Conservation (phyloP, 2,888 invertebrate species). For the Carpatolechia fugitivella region DNA sequence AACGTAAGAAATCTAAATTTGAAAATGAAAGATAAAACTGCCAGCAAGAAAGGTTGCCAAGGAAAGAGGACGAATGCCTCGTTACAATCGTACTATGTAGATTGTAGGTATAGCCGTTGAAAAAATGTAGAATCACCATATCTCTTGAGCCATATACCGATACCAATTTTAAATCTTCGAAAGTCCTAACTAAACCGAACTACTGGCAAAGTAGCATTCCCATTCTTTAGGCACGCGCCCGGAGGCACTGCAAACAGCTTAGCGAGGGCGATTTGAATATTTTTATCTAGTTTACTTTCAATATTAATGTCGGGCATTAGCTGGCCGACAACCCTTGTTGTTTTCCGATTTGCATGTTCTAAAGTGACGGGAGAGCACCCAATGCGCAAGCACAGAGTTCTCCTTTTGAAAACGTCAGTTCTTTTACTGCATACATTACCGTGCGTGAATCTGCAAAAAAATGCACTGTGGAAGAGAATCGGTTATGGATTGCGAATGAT, state of each 20-base stretch:
- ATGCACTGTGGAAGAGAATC: background rate
- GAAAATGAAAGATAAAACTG: no score
- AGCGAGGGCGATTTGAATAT: slow-evolving; percentile 52
- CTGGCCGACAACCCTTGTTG: slow-evolving; percentile 73
- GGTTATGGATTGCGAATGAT: background rate
- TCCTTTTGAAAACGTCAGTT: background rate
- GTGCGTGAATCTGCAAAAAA: background rate
- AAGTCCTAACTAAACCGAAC: background rate
- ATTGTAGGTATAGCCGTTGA: no score
- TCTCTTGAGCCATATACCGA: background rate
- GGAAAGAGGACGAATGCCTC: no score
- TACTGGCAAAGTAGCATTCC: slow-evolving; percentile 9
- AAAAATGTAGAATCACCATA: no score
- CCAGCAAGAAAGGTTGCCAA: no score
- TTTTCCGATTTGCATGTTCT: slow-evolving; percentile 65
- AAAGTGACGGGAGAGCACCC: slow-evolving; percentile 37
- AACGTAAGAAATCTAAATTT: no score
- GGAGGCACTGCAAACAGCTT: slow-evolving; percentile 31
- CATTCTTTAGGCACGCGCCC: slow-evolving; percentile 15
- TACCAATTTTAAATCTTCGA: background rate
- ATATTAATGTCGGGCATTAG: slow-evolving; percentile 75
- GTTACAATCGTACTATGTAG: no score
- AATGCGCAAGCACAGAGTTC: slow-evolving; percentile 8
- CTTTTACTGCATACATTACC: background rate
- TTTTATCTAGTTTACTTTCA: slow-evolving; percentile 72